Base-by-base conservation (phyloP, 2,888 invertebrate genomes). In the Eilema sororculum region DNA sequence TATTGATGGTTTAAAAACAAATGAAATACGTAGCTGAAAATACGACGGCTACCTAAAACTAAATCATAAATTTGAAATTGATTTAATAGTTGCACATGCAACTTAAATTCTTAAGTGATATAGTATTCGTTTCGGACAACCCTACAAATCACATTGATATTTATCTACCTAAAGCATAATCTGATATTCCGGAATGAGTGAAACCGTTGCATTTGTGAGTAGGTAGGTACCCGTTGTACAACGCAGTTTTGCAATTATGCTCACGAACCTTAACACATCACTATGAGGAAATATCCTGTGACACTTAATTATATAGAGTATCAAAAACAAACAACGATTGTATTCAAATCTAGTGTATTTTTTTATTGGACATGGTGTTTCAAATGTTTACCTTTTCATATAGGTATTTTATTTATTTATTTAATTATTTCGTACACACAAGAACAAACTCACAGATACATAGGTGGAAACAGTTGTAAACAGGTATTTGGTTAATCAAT, bases 121-220 rank as follows among this genome's bases (percentile, higher is more conserved):
- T 52, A 12, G 9, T 1, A 9, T 25, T 10, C 16, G 8, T 9
- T 25, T 60, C 25, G 28, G 74, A 13, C 77, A 82, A 65, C 84
- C 87, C 84, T 85, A 74, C 13, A 65, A 75, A 79, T 78, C 68
- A 76, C 73, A 72, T 67, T 78, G 78, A 77, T 77, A 81, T 80
- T 79, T 80, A 84, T 80, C 72, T 78, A 77, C 71, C 69, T 71
- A 76, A 59, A 78, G 75, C 71, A 71, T 80, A 78, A 80, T 81
- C 79, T 76, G 82, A 82, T 81, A 80, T 79, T 76, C 73, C 69
- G 75, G 77, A 59, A 76, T 78, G 68, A 74, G 68, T 80, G 76
- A 74, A 81, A 83, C 72, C 30, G 68, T 76, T 78, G 76, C 67
- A 82, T 78, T 72, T 69, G 65, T 73, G 46, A 74, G 61, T n/a